Base-by-base conservation (phyloP, 2,113 vertebrate genomes). In the Plecotus auritus region DNA sequence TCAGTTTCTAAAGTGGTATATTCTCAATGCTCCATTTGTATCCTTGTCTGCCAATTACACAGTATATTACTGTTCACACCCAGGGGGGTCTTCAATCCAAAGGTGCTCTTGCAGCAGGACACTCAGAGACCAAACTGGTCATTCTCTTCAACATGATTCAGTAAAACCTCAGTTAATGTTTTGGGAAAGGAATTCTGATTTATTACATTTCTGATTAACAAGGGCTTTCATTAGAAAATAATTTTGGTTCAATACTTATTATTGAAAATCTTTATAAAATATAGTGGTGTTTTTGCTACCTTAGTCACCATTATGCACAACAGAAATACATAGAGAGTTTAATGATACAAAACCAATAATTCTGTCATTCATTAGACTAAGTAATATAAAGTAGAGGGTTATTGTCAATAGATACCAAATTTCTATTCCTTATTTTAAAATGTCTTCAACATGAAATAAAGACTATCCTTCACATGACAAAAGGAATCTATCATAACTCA, bases 61-160 rank as follows among this genome's bases (percentile, higher is more conserved):
- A 96, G 95, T 96, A 92, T 92, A 95, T 97, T 97, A 97, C 95
- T 96, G 92, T 92, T 96, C 64, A 86, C 6, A 82, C 90, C 85
- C 88, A n/a, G 69, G 66, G 82, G 69, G 64, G 61, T 90, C 92
- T 86, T 88, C 69, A 95, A 59, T 40, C 70, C 87, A 86, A 90
- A 96, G 95, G 96, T 96, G 97, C 95, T 97, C 85, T 70, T 89
- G 96, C 90, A 95, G 86, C 92, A 88, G 95, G 77, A 96, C 74
- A 64, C 37, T 95, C 93, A 96, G 81, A 97, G 90, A 97, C 87
- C 92, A 94, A 92, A 90, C 95, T 83, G 90, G 88, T 90, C 95
- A 82, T 95, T 92, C 69, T 95, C 56, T 84, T 90, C n/a, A 83
- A 54, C 56, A 45, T 86, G 96, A 95, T 89, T 95, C 96, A 87